Base-by-base conservation (phyloP, 1,140 invertebrate genomes). In the Philaenus spumarius region DNA sequence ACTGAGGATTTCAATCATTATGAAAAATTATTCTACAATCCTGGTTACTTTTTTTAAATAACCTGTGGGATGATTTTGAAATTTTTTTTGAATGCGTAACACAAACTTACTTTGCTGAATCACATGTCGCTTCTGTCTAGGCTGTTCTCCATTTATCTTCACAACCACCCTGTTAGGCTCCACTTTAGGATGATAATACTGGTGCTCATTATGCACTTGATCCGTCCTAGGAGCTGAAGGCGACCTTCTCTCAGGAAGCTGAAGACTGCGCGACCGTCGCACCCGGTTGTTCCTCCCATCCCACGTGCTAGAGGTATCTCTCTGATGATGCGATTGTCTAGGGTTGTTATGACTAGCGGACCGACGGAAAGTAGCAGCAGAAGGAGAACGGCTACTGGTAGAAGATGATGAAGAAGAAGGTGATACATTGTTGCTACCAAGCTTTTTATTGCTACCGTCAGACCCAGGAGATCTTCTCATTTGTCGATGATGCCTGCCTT, bases 181-280 rank as follows among this genome's bases (percentile, higher is more conserved):
- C 53, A 68, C 61, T 35, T 48, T 66, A 66, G 43, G 69, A 66
- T 43, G 47, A 19, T 2, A 68, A 53, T 69, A 66, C 48, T 70
- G 69, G 7, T 68, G 69, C 9, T 67, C 68, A 19, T 57, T 39
- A 17, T 55, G 56, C 59, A 51, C 63, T 62, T 42, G 61, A 48
- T 58, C 61, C 39, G 52, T 57, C 11, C 57, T 48, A 62, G 17
- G 59, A 55, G 26, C 67, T 7, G 68, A 68, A 0, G 74, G 75
- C 1, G 75, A 75, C 46, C 73, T 75, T 58, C 76, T 76, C 62
- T 80, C 79, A 0, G 79, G 79, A 14, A 81, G 67, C 62, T 81
- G 79, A 30, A 82, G 69, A 43, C 66, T 67, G 11, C 67, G 46
- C 0, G 66, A 67, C 3, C 67, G 39, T 20, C 66, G 30, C 9